Conservation (phyloP, 2,888 invertebrate genomes). For the Theodoxus fluviatilis region DNA sequence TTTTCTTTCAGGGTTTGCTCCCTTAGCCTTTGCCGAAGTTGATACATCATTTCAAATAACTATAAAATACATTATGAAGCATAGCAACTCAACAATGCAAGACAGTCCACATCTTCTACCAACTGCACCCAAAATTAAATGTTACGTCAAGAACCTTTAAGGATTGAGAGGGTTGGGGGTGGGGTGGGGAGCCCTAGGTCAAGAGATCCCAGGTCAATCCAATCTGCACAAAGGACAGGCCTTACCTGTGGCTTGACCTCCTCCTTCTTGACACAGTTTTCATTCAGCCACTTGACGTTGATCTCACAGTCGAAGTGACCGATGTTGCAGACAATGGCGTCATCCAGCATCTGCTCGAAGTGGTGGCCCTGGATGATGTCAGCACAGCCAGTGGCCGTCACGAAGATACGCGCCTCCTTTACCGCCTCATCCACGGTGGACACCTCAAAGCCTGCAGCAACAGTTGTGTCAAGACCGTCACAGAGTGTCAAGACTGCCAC, state of each 20-base stretch:
- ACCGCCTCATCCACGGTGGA: slow-evolving; percentile 96
- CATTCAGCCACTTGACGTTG: slow-evolving; percentile 92
- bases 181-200: no score
- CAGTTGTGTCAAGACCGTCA: not conserved
- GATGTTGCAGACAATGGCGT: slow-evolving; percentile 97
- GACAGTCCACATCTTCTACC: no score
- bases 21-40: no score
- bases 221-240: not conserved
- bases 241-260: slow-evolving; percentile 94
- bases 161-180: no score
- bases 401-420: slow-evolving; percentile 90
- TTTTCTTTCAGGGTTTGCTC: no score
- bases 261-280: slow-evolving; percentile 84
- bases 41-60: no score
- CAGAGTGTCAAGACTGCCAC: no score
- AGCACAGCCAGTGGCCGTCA: slow-evolving; percentile 96
- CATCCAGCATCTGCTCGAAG: slow-evolving; percentile 90
- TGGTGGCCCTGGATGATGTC: slow-evolving; percentile 89
- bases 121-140: no score
- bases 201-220: no score
- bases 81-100: no score
- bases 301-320: slow-evolving; percentile 99
- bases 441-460: slow-evolving; percentile 70
- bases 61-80: no score
- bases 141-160: no score